phyloP scores from a whole-genome alignment of 35 echinoderm and acorn worm species.

The Amphiura filiformis region DNA sequence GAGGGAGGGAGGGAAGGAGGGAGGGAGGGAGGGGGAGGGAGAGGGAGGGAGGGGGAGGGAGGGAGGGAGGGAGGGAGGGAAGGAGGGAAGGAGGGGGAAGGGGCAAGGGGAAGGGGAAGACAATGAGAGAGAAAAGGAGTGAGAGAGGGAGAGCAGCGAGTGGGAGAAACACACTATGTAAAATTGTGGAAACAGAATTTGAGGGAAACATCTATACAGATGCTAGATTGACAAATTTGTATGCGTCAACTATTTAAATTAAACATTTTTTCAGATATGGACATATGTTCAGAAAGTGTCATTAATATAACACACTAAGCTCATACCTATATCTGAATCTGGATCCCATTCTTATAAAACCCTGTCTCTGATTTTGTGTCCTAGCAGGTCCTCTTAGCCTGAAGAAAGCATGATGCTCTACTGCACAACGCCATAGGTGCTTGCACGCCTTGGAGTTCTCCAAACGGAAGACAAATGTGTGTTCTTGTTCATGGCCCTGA shows the following conservation, averaged over 20 bases:
- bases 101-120: too few relatives aligned
- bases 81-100: too few relatives aligned
- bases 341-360: conserved; percentile 93
- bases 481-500: conserved; percentile 93
- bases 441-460: conserved; percentile 69
- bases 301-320: conserved; percentile 50
- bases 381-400: conserved; percentile 74
- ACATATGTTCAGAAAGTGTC: too few relatives aligned
- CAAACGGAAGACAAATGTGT: conserved; percentile 96
- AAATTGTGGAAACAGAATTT: too few relatives aligned
- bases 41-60: too few relatives aligned
- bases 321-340: conserved; percentile 98
- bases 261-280: too few relatives aligned
- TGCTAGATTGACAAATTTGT: background rate
- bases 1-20: too few relatives aligned
- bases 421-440: conserved; percentile 96
- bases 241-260: background rate
- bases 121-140: too few relatives aligned
- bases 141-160: too few relatives aligned
- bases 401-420: conserved; percentile 97
- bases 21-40: too few relatives aligned
- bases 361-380: conserved; percentile 53
- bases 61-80: too few relatives aligned
- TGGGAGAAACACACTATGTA: too few relatives aligned
- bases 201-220: background rate